These are phyloP conservation scores for Pelecanoides urinatrix DNA, from an alignment of 2,113 vertebrate species.

Conservation along the genomic window DNA sequence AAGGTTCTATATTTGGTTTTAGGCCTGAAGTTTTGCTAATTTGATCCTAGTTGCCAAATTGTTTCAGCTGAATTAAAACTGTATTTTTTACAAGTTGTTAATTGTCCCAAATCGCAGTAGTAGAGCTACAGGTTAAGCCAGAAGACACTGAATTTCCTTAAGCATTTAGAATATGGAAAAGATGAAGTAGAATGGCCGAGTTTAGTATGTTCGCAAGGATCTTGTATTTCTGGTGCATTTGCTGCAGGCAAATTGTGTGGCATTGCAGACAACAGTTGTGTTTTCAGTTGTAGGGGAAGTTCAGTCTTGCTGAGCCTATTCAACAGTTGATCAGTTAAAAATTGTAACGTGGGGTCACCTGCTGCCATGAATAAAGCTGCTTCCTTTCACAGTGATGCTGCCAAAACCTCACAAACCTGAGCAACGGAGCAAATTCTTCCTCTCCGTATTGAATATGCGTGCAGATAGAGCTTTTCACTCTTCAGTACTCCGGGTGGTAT, in stretches of 20 bases:
- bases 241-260: neutral
- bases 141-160: neutral
- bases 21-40: neutral
- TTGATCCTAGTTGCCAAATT: neutral
- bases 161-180: neutral
- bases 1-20: neutral
- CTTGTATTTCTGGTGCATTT: neutral
- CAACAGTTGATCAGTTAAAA: neutral
- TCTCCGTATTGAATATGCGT: rapidly evolving
- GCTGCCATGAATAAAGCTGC: neutral
- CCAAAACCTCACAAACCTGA: neutral
- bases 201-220: neutral
- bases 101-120: neutral
- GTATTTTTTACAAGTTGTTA: neutral
- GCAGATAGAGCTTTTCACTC: neutral
- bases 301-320: neutral
- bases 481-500: neutral
- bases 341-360: neutral
- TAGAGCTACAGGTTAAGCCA: neutral
- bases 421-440: neutral
- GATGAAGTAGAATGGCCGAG: neutral
- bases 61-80: neutral
- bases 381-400: neutral
- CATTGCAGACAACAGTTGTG: neutral
- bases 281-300: neutral